Evolutionary conservation across 1,140 invertebrate species (phyloP), one percentile per base, ranked within the genome.

Genomic region (Drosophila orena): DNA sequence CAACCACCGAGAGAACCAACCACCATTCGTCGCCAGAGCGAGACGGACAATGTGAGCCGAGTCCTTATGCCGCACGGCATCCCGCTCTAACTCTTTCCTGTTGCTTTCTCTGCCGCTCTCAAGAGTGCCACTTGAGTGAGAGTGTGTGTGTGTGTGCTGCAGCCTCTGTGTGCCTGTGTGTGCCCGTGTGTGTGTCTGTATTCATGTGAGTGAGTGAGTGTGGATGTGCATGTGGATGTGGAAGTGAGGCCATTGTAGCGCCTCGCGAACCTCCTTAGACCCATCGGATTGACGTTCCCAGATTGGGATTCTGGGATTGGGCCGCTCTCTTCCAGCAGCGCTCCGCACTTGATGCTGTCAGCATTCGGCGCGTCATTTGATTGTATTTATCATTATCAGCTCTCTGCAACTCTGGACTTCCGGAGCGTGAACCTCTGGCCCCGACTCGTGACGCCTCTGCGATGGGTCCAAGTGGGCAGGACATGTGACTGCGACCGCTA

Each of bases 321-420:
- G 50, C 11, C 44, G 8, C n/a, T 43, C 42, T 27, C 54, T n/a
- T 35, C 37, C 58, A 38, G 20, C 27, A 59, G 58, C 27, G 52
- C 54, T 50, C 37, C 30, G 54, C 84, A 89, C 84, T 89, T 88
- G 60, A 89, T 89, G 79, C 50, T 88, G 84, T 88, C 84, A 89
- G 73, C 84, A 79, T 80, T 73, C 76, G 54, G 77, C 64, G 49
- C 59, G 79, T 89, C 84, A 89, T 88, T 89, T 74, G 84, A 89
- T 88, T 88, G 79, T 89, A 79, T 88, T 88, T 89, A 88, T 89
- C 79, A 84, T 88, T 88, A 89, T 89, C 64, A 77, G 55, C 69
- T 62, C 56, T 77, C 55, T 44, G 55, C 20, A 22, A 35, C 38
- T 40, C 24, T 10, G 46, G 24, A 27, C 46, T 24, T 30, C 46